Evolutionary conservation across 2,113 vertebrate genomes (phyloP).

Genomic region (Gallinago paraguaiae): DNA sequence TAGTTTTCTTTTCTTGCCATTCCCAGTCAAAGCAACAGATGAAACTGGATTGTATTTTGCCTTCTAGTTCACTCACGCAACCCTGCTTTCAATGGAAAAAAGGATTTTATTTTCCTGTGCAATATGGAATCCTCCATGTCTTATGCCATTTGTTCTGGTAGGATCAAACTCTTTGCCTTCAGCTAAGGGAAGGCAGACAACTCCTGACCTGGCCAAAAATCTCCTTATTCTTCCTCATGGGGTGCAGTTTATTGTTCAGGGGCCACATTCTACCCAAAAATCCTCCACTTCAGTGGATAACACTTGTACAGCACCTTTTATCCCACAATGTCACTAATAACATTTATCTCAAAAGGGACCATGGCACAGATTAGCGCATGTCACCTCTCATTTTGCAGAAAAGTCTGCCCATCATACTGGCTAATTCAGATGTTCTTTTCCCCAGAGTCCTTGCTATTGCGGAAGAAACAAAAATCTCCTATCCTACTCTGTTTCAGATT

Average conservation of each 20-base stretch:
- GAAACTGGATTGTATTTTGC: slow-evolving; percentile 1
- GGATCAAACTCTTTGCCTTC: slow-evolving; percentile 34
- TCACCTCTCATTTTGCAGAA: not conserved
- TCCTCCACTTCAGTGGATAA: not conserved
- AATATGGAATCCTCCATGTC: not conserved
- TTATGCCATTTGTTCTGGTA: slow-evolving; percentile 43
- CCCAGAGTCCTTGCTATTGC: not conserved
- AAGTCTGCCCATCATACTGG: not conserved
- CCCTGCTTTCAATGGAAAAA: not conserved
- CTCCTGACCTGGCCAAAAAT: slow-evolving; percentile 7
- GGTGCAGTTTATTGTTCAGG: not conserved
- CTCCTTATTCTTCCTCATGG: not conserved
- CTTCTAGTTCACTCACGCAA: not conserved
- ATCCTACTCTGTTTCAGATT: not conserved
- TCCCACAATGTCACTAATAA: not conserved
- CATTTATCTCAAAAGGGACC: not conserved
- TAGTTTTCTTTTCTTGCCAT: not conserved
- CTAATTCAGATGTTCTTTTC: not conserved
- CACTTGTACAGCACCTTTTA: not conserved
- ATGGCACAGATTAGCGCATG: not conserved
- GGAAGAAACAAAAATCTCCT: not conserved
- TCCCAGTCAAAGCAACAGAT: slow-evolving; percentile 16
- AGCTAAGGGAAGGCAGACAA: not conserved
- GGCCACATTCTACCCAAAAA: not conserved
- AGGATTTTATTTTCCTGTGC: slow-evolving; percentile 7